Conservation (phyloP, 2,888 invertebrate genomes). For the Andrena flavipes region DNA sequence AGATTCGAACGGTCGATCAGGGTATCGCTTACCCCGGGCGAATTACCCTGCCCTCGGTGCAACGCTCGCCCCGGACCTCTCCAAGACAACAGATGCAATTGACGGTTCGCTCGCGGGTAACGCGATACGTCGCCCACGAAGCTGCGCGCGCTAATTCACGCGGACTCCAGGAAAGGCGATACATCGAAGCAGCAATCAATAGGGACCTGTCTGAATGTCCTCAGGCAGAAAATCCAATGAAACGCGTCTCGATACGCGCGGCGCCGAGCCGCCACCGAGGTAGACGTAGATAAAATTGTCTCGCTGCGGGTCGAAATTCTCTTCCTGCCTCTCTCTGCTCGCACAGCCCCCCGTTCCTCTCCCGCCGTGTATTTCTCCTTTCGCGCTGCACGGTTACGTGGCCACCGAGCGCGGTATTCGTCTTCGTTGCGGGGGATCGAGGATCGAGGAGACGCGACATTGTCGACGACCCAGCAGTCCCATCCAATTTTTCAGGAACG, state of each 20-base stretch:
- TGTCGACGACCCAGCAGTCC: slow-evolving; percentile 51
- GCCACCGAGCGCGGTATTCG: slow-evolving; percentile 59
- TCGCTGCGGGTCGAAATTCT: slow-evolving; percentile 49
- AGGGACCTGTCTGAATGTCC: slow-evolving; percentile 80
- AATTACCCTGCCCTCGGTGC: slow-evolving; percentile 41
- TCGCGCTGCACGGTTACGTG: not conserved
- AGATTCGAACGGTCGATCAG: slow-evolving; percentile 46
- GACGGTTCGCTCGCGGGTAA: slow-evolving; percentile 64
- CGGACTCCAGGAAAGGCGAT: slow-evolving; percentile 75
- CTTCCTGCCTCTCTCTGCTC: slow-evolving; percentile 5
- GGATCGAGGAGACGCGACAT: slow-evolving; percentile 22
- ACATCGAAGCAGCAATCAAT: slow-evolving; percentile 78
- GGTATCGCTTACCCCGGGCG: slow-evolving; percentile 48
- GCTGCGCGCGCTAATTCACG: slow-evolving; percentile 77
- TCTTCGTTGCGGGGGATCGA: slow-evolving; percentile 54
- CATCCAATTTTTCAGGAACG: slow-evolving; percentile 76
- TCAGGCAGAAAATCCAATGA: slow-evolving; percentile 81
- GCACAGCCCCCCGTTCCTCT: slow-evolving; percentile 16
- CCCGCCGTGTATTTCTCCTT: slow-evolving; percentile 1
- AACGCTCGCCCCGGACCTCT: slow-evolving; percentile 51
- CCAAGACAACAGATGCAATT: slow-evolving; percentile 66
- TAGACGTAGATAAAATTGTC: slow-evolving; percentile 55
- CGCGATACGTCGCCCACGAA: slow-evolving; percentile 65
- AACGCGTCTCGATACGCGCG: slow-evolving; percentile 78
- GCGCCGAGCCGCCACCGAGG: slow-evolving; percentile 73